Percentiles rank a stretch among this genome's conserved stretches.
phyloP scores from a whole-genome alignment of 2,888 invertebrate genomes.

The Drosophila neotestacea region DNA sequence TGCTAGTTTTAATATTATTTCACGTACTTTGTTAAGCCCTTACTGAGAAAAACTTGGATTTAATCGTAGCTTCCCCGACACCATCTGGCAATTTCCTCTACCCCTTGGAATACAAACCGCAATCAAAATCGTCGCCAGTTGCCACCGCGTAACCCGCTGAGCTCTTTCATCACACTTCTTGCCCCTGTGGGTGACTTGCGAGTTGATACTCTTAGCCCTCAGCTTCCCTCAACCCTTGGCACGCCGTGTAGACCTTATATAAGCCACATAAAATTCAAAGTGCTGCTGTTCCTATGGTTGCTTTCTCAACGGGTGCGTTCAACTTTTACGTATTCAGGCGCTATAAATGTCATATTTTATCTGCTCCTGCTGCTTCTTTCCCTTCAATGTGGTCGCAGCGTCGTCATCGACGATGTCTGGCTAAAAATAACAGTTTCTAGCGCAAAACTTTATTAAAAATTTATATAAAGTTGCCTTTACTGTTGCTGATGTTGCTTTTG shows the following conservation, averaged over 20 bases:
- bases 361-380: conserved; percentile 34
- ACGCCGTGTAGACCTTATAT: conserved; percentile 22
- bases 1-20: conserved; percentile 13
- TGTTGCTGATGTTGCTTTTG: conserved; percentile 6
- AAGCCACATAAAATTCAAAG: conserved; percentile 73
- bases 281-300: conserved; percentile 45
- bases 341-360: conserved; percentile 81
- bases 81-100: conserved; percentile 45
- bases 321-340: conserved; percentile 75
- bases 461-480: conserved; percentile 62
- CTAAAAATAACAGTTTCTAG: conserved; percentile 77
- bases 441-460: conserved; percentile 78
- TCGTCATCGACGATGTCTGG: conserved; percentile 30
- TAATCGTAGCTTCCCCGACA: conserved; percentile 18
- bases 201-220: conserved; percentile 16
- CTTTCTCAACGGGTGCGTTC: conserved; percentile 73
- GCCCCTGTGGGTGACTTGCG: conserved; percentile 7
- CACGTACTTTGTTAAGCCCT: conserved; percentile 12
- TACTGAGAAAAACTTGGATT: conserved; percentile 19
- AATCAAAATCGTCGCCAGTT: conserved; percentile 52
- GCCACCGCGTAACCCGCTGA: conserved; percentile 44
- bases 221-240: not conserved
- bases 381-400: conserved; percentile 20
- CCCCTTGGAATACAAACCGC: conserved; percentile 36
- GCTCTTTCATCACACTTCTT: not conserved